phyloP scores from a whole-genome alignment of 2,113 vertebrate species.

The Scytalopus superciliaris region DNA sequence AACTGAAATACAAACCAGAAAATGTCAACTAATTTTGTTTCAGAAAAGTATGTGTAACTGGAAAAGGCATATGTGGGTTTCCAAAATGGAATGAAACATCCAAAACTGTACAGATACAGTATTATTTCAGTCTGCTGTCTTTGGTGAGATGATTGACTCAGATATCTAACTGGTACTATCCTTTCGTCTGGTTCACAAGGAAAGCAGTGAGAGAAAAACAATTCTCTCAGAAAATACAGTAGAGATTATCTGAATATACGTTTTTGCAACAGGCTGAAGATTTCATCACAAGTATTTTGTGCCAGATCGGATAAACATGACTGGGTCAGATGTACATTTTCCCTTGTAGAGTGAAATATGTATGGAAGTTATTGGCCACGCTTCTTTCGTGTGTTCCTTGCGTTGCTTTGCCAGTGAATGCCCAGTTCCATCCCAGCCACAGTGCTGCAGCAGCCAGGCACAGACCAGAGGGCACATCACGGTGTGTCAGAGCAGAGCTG shows the following conservation, averaged over 20 bases:
- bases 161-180: neutral
- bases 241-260: neutral
- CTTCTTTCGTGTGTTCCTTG: neutral
- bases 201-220: neutral
- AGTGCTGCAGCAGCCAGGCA: rapidly evolving
- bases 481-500: neutral
- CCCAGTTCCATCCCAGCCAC: neutral
- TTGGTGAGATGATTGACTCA: neutral
- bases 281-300: neutral
- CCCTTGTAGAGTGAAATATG: neutral
- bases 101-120: neutral
- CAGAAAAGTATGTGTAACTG: neutral
- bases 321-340: neutral
- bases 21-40: neutral
- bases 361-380: neutral
- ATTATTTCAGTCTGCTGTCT: neutral
- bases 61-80: neutral
- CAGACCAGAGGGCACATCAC: rapidly evolving
- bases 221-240: neutral
- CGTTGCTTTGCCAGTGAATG: neutral
- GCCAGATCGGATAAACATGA: neutral
- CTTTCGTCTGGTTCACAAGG: neutral
- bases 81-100: neutral
- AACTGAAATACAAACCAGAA: neutral
- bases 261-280: neutral